A percentile compares a stretch with the other conserved stretches of the same genome.
Evolutionary conservation across 2,888 invertebrate species (phyloP).

Genomic region (Scaptomyza tumidula): DNA sequence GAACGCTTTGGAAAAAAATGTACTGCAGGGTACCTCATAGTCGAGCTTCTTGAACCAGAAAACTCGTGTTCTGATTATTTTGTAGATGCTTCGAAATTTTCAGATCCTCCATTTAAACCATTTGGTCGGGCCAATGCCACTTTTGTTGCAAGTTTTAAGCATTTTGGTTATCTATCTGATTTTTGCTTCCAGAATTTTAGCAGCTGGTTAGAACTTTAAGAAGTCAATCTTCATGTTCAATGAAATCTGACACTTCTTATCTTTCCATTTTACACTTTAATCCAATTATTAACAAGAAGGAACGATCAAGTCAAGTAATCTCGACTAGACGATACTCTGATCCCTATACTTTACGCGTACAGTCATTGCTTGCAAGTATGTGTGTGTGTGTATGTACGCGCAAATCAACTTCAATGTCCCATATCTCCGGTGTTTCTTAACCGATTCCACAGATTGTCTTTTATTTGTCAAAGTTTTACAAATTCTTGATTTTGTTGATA

Average conservation of each 20-base stretch:
- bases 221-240: not conserved
- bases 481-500: too few species aligned
- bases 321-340: too few species aligned
- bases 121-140: conserved; percentile 9
- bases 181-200: conserved; percentile 43
- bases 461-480: too few species aligned
- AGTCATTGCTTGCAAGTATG: too few species aligned
- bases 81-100: conserved; percentile 24
- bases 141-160: conserved; percentile 40
- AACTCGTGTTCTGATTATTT: not conserved
- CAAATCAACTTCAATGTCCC: too few species aligned
- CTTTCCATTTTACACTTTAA: conserved; percentile 22
- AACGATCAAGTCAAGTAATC: too few species aligned
- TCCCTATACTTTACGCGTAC: too few species aligned
- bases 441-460: too few species aligned
- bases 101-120: conserved; percentile 34
- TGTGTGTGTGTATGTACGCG: too few species aligned
- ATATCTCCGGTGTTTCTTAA: too few species aligned
- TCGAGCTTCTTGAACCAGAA: not conserved
- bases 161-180: conserved; percentile 42
- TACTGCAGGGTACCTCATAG: not conserved
- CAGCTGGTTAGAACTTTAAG: conserved; percentile 8
- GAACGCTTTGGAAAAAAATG: not conserved
- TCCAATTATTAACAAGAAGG: conserved; percentile 53
- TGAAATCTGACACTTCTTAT: not conserved